These are phyloP conservation scores for Abrostola triplasia DNA, from an alignment of 2,888 invertebrate species.

Conservation along the genomic window DNA sequence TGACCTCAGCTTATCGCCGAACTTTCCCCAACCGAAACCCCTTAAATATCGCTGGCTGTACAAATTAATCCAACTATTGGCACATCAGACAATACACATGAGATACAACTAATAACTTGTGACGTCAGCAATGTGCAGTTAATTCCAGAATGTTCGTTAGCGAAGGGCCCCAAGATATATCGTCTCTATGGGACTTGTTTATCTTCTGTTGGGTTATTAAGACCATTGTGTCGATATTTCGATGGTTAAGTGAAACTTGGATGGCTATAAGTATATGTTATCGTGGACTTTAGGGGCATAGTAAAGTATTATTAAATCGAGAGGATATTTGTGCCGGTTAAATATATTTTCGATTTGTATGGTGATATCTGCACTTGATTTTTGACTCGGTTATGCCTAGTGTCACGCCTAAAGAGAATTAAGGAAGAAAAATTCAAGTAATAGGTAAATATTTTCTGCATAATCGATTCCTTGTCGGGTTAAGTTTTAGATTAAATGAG, in stretches of 20 bases:
- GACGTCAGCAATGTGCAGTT: constrained; percentile 70
- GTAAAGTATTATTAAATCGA: constrained; percentile 2
- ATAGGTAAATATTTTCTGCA: too few relatives aligned
- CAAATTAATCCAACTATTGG: constrained; percentile 70
- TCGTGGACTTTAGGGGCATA: constrained; percentile 20
- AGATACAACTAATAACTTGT: constrained; percentile 70
- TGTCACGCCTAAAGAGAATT: too few relatives aligned
- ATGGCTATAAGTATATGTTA: constrained; percentile 49
- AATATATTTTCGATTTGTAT: too few relatives aligned
- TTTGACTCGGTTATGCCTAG: too few relatives aligned
- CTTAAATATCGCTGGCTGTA: constrained; percentile 53
- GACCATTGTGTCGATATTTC: constrained; percentile 69
- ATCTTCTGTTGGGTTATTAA: constrained; percentile 73
- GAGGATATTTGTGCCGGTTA: neutral
- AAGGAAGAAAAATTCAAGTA: too few relatives aligned
- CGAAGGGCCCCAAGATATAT: constrained; percentile 72
- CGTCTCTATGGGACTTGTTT: constrained; percentile 79
- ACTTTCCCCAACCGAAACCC: constrained; percentile 48
- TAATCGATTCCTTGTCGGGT: too few relatives aligned
- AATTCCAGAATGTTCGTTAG: constrained; percentile 63
- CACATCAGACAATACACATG: constrained; percentile 71
- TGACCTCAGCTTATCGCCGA: constrained; percentile 44
- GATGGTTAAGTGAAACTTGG: constrained; percentile 63
- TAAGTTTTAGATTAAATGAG: too few relatives aligned
- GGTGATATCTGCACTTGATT: too few relatives aligned